These are phyloP conservation scores for Oenanthe melanoleuca DNA, from an alignment of 2,113 vertebrate species.

Conservation along the genomic window DNA sequence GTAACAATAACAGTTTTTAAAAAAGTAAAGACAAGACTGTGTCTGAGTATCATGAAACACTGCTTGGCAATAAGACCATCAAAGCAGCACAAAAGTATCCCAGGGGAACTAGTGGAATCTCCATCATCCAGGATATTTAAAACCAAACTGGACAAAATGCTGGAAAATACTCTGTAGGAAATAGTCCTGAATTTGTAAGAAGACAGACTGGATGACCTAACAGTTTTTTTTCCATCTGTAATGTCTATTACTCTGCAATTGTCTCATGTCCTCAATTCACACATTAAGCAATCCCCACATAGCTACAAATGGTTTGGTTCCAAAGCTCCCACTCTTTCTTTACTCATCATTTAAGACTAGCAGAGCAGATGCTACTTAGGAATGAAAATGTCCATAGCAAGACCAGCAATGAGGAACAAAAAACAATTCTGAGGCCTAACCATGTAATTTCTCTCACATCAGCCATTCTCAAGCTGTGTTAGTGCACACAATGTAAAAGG, in stretches of 20 bases:
- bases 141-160: constrained; percentile 25
- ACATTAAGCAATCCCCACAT: neutral
- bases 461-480: neutral
- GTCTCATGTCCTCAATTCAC: constrained; percentile 41
- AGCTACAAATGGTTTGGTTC: constrained; percentile 8
- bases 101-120: constrained; percentile 11
- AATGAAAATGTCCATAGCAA: constrained; percentile 14
- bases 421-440: neutral
- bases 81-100: constrained; percentile 5
- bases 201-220: constrained; percentile 49
- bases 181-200: constrained; percentile 10
- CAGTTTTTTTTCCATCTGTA: constrained; percentile 47
- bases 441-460: neutral
- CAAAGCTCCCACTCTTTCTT: constrained; percentile 30
- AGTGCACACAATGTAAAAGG: neutral
- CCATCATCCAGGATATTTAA: constrained; percentile 29
- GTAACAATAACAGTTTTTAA: neutral
- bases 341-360: constrained; percentile 41
- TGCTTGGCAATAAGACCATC: neutral
- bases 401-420: neutral
- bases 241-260: constrained; percentile 19
- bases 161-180: constrained; percentile 32
- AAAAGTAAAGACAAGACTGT: neutral
- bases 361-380: constrained; percentile 11
- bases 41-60: neutral